Percentiles rank a stretch among this genome's conserved stretches.
These are phyloP conservation scores for Bufo gargarizans DNA, from an alignment of 2,113 vertebrate species.

Conservation along the genomic window DNA sequence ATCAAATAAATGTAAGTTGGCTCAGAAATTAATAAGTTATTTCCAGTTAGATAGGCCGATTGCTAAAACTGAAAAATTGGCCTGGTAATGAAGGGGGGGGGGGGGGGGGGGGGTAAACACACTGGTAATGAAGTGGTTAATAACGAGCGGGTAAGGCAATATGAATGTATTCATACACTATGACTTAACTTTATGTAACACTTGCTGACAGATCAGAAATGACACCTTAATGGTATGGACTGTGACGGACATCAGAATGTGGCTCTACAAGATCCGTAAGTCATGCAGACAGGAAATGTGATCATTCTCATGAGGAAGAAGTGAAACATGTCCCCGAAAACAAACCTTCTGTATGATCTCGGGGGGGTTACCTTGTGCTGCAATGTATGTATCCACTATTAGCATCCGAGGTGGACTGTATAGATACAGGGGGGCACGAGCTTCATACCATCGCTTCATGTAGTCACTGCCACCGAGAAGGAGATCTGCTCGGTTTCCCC, in stretches of 20 bases:
- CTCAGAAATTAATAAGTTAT: no score
- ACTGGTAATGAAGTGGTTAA: no score
- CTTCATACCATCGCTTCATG: background rate
- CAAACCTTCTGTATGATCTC: background rate
- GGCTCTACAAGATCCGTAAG: background rate
- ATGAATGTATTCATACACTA: no score
- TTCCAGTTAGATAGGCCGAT: no score
- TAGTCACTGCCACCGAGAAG: background rate
- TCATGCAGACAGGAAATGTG: slow-evolving; percentile 39
- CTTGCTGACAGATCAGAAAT: background rate
- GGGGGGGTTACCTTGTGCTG: background rate
- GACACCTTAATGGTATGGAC: background rate
- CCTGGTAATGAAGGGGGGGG: no score
- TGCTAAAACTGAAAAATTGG: no score
- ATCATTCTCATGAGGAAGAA: slow-evolving; percentile 47
- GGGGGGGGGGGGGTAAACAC: no score
- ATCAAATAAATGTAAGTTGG: no score
- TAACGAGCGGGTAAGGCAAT: no score
- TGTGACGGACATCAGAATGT: slow-evolving; percentile 16
- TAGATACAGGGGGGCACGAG: background rate
- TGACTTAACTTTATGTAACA: no score
- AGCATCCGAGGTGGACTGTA: background rate
- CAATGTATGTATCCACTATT: background rate
- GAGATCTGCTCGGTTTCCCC: background rate
- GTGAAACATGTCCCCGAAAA: slow-evolving; percentile 32